phyloP scores from a whole-genome alignment of 2,888 invertebrate genomes.

The Drosophila nr. perissopoda region DNA sequence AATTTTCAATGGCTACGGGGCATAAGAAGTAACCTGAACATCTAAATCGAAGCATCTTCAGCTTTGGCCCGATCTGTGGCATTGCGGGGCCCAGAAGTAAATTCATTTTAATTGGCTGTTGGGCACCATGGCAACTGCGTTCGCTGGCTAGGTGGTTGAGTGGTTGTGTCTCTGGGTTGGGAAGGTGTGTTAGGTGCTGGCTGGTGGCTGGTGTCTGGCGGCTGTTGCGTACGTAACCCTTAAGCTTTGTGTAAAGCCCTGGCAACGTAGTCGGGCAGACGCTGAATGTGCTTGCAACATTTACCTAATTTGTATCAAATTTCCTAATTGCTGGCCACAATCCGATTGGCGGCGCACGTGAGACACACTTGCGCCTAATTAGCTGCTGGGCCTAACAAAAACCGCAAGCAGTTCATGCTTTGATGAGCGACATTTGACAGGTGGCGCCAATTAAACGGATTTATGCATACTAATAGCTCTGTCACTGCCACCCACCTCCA shows the following conservation, averaged over 20 bases:
- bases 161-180: not conserved
- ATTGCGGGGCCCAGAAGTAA: constrained; percentile 11
- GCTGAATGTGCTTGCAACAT: constrained; percentile 24
- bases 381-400: constrained; percentile 40
- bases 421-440: constrained; percentile 48
- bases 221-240: constrained; percentile 41
- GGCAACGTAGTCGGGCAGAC: constrained; percentile 29
- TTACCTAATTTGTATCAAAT: constrained; percentile 69
- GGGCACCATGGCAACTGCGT: constrained; percentile 52
- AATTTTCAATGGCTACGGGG: not conserved
- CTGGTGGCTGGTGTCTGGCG: constrained; percentile 8
- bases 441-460: constrained; percentile 61
- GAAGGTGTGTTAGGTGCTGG: constrained; percentile 17
- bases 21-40: constrained; percentile 13
- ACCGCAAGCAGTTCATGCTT: constrained; percentile 65
- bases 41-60: constrained; percentile 22
- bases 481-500: not conserved
- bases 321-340: constrained; percentile 55
- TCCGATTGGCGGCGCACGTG: constrained; percentile 59
- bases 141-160: constrained; percentile 13
- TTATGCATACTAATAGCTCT: constrained; percentile 47
- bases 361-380: constrained; percentile 65
- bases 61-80: constrained; percentile 20
- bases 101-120: constrained; percentile 66
- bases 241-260: constrained; percentile 35